phyloP scores from a whole-genome alignment of 2,888 invertebrate species.

The Lamellibrachia satsuma region DNA sequence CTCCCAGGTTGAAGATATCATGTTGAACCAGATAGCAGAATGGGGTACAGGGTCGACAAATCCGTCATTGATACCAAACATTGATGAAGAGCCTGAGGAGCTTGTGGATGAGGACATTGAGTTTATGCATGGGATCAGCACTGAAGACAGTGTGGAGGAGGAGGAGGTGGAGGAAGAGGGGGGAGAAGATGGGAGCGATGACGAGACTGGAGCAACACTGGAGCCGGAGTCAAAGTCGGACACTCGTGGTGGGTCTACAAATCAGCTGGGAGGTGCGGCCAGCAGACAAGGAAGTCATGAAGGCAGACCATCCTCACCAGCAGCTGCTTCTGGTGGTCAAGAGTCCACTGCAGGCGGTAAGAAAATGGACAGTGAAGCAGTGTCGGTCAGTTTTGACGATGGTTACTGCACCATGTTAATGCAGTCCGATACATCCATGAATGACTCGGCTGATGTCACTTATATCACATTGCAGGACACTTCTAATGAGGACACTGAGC shows the following conservation, averaged over 20 bases:
- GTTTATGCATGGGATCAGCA: neutral
- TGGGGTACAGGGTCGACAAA: neutral
- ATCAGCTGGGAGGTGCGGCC: neutral
- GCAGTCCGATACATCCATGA: neutral
- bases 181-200: neutral
- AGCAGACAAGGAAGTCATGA: slow-evolving; percentile 21
- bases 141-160: neutral
- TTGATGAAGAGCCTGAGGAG: neutral
- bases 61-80: neutral
- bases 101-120: neutral
- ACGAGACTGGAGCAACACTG: neutral
- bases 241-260: neutral
- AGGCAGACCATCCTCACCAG: neutral
- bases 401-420: slow-evolving; percentile 22
- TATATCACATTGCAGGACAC: neutral
- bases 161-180: neutral
- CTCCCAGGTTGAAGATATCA: neutral
- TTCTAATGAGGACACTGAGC: neutral
- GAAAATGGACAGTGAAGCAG: neutral
- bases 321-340: neutral
- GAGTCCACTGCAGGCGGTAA: neutral
- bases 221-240: neutral
- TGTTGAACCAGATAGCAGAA: neutral
- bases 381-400: slow-evolving; percentile 18
- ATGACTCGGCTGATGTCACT: neutral